These are phyloP conservation scores for Cantharis nigra DNA, from an alignment of 2,888 invertebrate species.

Conservation along the genomic window DNA sequence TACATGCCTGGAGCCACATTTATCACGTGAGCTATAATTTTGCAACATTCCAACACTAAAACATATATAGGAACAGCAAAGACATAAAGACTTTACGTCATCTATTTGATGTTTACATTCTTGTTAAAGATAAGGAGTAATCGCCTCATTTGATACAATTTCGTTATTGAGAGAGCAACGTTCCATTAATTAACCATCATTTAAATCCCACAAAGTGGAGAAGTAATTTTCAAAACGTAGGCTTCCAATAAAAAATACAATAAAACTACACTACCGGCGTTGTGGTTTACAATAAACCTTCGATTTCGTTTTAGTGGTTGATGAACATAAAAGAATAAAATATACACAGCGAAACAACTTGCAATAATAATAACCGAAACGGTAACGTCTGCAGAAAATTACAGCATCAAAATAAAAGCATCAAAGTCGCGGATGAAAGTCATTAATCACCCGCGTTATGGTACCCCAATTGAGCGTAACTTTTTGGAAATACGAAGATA, in stretches of 20 bases:
- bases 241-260: background rate
- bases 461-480: background rate
- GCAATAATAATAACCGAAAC: background rate
- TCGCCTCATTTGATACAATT: background rate
- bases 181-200: background rate
- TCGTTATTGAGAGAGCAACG: background rate
- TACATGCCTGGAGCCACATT: background rate
- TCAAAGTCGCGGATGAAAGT: background rate
- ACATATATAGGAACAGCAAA: background rate
- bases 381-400: background rate
- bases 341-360: background rate
- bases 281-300: background rate
- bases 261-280: background rate
- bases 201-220: background rate
- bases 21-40: constrained; percentile 1
- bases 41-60: background rate
- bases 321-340: background rate
- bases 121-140: background rate
- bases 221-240: background rate
- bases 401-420: background rate
- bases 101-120: background rate
- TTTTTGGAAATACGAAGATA: background rate
- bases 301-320: background rate
- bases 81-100: background rate
- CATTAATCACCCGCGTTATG: background rate